phyloP scores from a whole-genome alignment of 2,113 vertebrate species.

The Thermophis baileyi region DNA sequence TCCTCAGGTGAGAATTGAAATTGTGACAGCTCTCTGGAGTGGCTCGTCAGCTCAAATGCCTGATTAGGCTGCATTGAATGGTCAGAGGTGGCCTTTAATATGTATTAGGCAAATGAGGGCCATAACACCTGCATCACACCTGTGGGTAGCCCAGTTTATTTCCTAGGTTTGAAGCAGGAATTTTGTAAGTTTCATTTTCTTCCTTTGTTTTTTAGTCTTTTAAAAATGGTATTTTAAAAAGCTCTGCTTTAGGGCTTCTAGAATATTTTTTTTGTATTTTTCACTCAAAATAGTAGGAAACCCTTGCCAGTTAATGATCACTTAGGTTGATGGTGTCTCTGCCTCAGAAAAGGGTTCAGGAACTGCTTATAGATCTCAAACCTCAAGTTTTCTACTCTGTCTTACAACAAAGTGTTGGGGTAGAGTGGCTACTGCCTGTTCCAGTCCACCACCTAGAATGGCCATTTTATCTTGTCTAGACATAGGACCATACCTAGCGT shows the following conservation, averaged over 20 bases:
- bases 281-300: background rate
- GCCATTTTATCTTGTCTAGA: background rate
- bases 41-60: background rate
- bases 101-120: background rate
- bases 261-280: background rate
- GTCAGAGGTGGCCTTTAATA: background rate
- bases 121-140: background rate
- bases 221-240: background rate
- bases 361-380: background rate
- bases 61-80: background rate
- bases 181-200: background rate
- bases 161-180: background rate
- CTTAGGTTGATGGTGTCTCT: background rate
- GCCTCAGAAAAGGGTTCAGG: background rate
- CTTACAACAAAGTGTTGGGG: background rate
- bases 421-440: background rate
- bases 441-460: background rate
- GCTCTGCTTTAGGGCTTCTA: background rate
- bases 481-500: background rate
- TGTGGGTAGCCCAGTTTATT: background rate
- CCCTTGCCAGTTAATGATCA: background rate
- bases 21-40: background rate
- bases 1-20: background rate
- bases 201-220: background rate
- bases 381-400: background rate